These are phyloP conservation scores for Aldrovandia affinis DNA, from an alignment of 2,797 vertebrate genomes.

Conservation along the genomic window DNA sequence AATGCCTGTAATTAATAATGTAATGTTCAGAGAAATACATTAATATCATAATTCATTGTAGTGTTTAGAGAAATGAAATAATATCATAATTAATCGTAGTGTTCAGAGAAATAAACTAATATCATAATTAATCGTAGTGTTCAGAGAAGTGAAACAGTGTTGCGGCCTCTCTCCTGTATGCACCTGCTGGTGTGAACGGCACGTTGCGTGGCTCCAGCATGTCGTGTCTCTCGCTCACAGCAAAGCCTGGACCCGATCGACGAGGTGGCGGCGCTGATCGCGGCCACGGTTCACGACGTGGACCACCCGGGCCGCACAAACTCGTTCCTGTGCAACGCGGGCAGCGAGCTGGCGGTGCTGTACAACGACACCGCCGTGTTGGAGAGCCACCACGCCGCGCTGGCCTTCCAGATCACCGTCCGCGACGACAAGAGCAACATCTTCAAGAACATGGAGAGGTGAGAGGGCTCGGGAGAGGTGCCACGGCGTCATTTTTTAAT, in stretches of 20 bases:
- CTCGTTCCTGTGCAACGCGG: constrained; percentile 94
- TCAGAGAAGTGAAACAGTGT: too few species aligned
- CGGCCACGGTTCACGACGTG: constrained; percentile 91
- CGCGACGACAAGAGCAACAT: constrained; percentile 93
- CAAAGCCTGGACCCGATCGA: constrained; percentile 91
- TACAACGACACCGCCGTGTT: constrained; percentile 94
- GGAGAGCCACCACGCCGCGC: constrained; percentile 92
- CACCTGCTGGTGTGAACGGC: background rate
- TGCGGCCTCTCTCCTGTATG: background rate
- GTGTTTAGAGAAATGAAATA: too few species aligned
- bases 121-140: too few species aligned
- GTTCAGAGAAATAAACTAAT: too few species aligned
- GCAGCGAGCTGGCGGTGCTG: constrained; percentile 88
- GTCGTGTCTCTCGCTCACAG: constrained; percentile 61
- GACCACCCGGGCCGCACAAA: constrained; percentile 96
- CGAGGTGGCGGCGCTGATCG: constrained; percentile 90
- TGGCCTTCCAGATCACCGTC: constrained; percentile 93
- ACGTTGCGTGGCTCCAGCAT: background rate
- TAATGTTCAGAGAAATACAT: too few species aligned
- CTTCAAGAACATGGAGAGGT: constrained; percentile 96
- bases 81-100: too few species aligned
- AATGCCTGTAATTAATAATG: too few species aligned
- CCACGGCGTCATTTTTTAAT: too few species aligned
- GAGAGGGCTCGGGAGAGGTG: constrained; percentile 25
- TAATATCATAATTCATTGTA: too few species aligned